Percentiles rank a stretch among this genome's conserved stretches.
Conservation (phyloP, 2,888 invertebrate species). For the Agriopis leucophaearia region DNA sequence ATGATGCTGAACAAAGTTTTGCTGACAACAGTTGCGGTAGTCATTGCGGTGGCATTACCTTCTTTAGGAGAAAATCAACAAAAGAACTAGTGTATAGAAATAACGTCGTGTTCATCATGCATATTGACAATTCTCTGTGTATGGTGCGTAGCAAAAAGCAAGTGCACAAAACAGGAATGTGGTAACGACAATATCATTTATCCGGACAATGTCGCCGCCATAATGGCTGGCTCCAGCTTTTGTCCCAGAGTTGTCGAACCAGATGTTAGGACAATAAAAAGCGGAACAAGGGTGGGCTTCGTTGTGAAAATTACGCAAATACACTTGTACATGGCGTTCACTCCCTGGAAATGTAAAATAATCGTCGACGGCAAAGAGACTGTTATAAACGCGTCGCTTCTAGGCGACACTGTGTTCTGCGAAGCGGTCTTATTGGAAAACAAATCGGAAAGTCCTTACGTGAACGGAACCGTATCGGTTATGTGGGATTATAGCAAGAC, state of each 20-base stretch:
- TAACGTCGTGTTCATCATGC: conserved; percentile 66
- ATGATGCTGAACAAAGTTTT: conserved; percentile 37
- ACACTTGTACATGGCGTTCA: conserved; percentile 75
- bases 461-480: conserved; percentile 64
- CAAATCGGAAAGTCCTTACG: conserved; percentile 56
- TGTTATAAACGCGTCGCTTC: conserved; percentile 58
- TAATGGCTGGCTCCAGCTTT: conserved; percentile 71
- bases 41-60: conserved; percentile 35
- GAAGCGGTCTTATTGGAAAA: conserved; percentile 64
- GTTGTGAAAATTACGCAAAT: conserved; percentile 72
- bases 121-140: conserved; percentile 63
- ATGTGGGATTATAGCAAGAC: conserved; percentile 70
- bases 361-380: conserved; percentile 54
- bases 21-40: conserved; percentile 28
- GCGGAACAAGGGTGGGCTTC: conserved; percentile 62
- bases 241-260: conserved; percentile 67
- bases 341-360: conserved; percentile 74
- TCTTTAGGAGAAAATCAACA: conserved; percentile 38
- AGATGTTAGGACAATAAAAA: conserved; percentile 60
- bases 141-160: conserved; percentile 76
- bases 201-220: conserved; percentile 61
- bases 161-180: conserved; percentile 70
- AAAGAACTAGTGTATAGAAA: conserved; percentile 51
- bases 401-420: conserved; percentile 68
- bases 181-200: conserved; percentile 76